A percentile compares a stretch with the other conserved stretches of the same genome.
Conservation (phyloP, 2,888 invertebrate species). For the Drosophila atroscutellata region DNA sequence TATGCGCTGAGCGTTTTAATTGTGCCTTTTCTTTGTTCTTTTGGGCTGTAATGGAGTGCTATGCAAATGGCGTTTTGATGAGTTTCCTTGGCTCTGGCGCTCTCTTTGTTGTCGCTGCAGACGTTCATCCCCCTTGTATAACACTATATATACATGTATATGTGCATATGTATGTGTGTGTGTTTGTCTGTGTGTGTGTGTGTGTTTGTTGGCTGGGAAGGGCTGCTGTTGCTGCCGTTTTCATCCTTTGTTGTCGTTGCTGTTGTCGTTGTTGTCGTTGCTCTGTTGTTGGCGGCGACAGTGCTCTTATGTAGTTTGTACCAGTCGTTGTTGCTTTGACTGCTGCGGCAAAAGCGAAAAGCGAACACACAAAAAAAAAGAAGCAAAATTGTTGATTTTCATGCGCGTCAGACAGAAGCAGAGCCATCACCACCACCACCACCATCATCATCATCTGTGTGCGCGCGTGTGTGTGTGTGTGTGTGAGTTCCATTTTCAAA, state of each 20-base stretch:
- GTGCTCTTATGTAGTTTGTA: slow-evolving; percentile 49
- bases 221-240: slow-evolving; percentile 63
- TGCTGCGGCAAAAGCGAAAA: slow-evolving; percentile 37
- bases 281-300: slow-evolving; percentile 69
- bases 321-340: slow-evolving; percentile 53
- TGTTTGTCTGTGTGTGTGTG: slow-evolving; percentile 47
- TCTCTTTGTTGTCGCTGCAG: slow-evolving; percentile 68
- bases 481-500: slow-evolving; percentile 75
- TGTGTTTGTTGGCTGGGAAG: slow-evolving; percentile 60
- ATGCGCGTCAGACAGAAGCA: slow-evolving; percentile 72
- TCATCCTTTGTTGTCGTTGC: slow-evolving; percentile 61
- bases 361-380: slow-evolving; percentile 29
- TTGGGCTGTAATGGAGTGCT: slow-evolving; percentile 80
- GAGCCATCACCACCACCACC: slow-evolving; percentile 49
- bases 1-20: slow-evolving; percentile 68
- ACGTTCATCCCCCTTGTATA: slow-evolving; percentile 78
- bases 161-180: slow-evolving; percentile 24
- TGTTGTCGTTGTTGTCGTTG: slow-evolving; percentile 62
- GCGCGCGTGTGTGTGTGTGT: slow-evolving; percentile 35
- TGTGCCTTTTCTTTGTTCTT: slow-evolving; percentile 81
- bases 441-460: slow-evolving; percentile 22
- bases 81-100: slow-evolving; percentile 73
- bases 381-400: slow-evolving; percentile 55
- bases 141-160: slow-evolving; percentile 16
- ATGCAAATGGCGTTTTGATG: slow-evolving; percentile 82